Evolutionary conservation across 2,113 vertebrate genomes (phyloP).

Genomic region (Ornithorhynchus anatinus): DNA sequence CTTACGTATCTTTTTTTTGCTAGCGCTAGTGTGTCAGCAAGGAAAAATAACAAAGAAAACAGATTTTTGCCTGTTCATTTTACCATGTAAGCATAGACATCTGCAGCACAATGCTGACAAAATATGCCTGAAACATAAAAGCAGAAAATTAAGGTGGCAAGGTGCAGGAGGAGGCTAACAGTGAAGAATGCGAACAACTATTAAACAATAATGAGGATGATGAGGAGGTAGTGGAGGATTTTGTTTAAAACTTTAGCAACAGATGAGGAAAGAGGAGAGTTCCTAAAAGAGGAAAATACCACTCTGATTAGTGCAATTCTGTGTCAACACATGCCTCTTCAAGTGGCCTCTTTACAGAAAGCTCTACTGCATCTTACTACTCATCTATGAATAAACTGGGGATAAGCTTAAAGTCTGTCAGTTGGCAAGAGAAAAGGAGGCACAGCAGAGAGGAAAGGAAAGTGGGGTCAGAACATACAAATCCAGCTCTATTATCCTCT

Average conservation of each 20-base stretch:
- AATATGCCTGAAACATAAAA: neutral
- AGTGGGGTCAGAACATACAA: too few species aligned
- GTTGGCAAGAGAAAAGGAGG: too few species aligned
- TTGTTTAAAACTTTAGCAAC: neutral
- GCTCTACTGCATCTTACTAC: too few species aligned
- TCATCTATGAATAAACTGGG: too few species aligned
- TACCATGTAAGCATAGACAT: neutral
- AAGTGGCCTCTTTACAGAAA: too few species aligned
- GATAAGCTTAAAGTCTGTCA: too few species aligned
- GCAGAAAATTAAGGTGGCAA: neutral
- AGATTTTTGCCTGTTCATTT: slow-evolving; percentile 17
- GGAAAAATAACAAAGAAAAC: slow-evolving; percentile 30
- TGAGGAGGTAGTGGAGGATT: neutral
- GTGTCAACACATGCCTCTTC: too few species aligned
- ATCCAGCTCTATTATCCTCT: too few species aligned
- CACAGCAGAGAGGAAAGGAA: too few species aligned
- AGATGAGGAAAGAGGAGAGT: neutral
- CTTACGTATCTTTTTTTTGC: slow-evolving; percentile 23
- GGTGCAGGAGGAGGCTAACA: neutral
- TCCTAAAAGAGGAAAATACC: neutral
- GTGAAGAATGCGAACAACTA: neutral
- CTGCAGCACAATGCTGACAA: neutral
- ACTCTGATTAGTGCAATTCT: too few species aligned
- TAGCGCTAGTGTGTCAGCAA: slow-evolving; percentile 26
- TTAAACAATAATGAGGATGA: neutral